These are phyloP conservation scores for Myotis findleyi DNA, from an alignment of 2,797 vertebrate genomes.

Conservation along the genomic window DNA sequence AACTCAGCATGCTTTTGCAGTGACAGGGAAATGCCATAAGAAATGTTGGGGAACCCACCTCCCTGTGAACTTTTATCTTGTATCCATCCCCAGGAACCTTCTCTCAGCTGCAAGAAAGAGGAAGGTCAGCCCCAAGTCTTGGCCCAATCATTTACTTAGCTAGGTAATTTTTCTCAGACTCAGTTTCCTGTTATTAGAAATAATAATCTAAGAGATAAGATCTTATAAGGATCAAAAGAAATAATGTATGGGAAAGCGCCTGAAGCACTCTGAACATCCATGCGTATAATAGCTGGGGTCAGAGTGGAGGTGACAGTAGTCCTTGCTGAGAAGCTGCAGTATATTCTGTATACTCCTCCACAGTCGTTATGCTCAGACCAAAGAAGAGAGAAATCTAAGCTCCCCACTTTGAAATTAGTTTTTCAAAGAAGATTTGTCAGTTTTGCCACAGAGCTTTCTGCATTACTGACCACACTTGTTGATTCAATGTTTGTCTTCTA, in stretches of 20 bases:
- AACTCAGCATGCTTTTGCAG: not conserved
- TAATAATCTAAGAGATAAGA: not conserved
- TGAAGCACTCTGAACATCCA: not conserved
- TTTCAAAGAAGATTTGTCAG: not conserved
- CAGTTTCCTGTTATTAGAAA: not conserved
- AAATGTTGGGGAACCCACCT: not conserved
- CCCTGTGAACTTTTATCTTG: not conserved
- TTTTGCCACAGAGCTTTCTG: not conserved
- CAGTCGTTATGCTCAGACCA: not conserved
- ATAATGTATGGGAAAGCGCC: not conserved
- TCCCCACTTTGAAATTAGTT: not conserved
- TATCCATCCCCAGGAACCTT: not conserved
- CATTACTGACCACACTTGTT: not conserved
- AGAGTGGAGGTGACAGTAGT: not conserved
- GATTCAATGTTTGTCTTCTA: not conserved
- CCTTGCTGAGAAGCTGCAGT: not conserved
- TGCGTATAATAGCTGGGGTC: not conserved
- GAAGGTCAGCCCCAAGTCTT: not conserved
- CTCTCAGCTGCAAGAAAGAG: not conserved
- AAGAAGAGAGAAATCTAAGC: conserved; percentile 2
- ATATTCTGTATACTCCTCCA: not conserved
- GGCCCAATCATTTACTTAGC: not conserved
- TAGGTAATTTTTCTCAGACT: not conserved
- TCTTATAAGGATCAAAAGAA: not conserved
- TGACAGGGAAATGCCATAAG: not conserved